Percentiles rank a stretch among this genome's conserved stretches.
phyloP scores from a whole-genome alignment of 2,113 vertebrate genomes.

The Marmota flaviventris region DNA sequence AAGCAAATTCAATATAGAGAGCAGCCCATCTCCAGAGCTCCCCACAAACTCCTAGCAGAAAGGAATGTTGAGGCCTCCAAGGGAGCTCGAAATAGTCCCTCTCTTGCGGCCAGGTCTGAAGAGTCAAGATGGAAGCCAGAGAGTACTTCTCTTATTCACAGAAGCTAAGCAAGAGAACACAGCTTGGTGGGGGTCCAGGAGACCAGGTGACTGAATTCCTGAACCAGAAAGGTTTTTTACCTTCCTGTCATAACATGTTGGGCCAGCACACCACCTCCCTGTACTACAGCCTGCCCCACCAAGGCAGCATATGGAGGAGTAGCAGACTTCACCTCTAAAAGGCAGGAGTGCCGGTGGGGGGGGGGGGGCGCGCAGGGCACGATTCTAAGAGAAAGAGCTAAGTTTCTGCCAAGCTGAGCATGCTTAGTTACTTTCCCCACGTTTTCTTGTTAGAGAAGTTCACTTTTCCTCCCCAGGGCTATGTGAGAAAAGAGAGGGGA shows the following conservation, averaged over 20 bases:
- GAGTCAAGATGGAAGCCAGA: background rate
- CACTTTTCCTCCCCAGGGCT: no score
- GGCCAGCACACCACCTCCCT: background rate
- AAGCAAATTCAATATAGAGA: background rate
- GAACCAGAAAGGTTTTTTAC: background rate
- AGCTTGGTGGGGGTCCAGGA: background rate
- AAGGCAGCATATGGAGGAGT: rapidly evolving
- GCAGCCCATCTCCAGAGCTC: background rate
- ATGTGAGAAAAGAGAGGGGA: background rate
- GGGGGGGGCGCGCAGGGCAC: rapidly evolving
- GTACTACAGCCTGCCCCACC: background rate
- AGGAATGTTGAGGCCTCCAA: background rate
- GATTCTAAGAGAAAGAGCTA: background rate
- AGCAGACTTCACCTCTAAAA: background rate
- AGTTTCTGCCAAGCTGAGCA: background rate
- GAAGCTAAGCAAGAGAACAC: background rate
- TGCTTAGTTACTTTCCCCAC: background rate
- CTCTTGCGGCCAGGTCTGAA: background rate
- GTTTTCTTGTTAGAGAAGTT: background rate
- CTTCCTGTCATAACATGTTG: background rate
- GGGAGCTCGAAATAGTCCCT: background rate
- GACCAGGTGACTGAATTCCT: background rate
- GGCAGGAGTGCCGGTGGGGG: no score
- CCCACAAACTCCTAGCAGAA: background rate
- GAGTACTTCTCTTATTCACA: background rate